Evolutionary conservation across 2,888 invertebrate species (phyloP), one percentile per base, ranked within the genome.

Genomic region (Thera britannica): DNA sequence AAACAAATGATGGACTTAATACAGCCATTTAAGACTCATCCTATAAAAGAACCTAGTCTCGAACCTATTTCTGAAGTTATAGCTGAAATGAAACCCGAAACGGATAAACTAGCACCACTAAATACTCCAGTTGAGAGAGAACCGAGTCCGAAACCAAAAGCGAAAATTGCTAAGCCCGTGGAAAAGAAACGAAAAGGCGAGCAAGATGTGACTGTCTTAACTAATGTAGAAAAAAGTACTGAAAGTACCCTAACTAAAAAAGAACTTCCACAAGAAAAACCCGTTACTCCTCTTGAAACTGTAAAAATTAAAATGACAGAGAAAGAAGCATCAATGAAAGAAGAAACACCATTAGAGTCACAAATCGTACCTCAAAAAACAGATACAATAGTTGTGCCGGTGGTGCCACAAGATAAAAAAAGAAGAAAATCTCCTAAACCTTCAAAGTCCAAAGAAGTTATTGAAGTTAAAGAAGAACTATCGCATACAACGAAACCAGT

Each of bases 141-240:
- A 65, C 73, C 68, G 44, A 78, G 72, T 69, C 75, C 75, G 2
- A 88, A 85, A 76, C 75, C 80, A 11, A 90, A 89, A 81, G 85
- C 89, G 34, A 88, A 83, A 83, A 88, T 90, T 34, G 87, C 83
- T 8, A 90, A 92, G 75, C 89, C 91, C 4, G 89, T 90, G 2
- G 88, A 90, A 67, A 90, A 88, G 67, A 92, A 89, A 78, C 77
- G 77, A 1, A 88, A 87, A 80, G 82, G 69, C 12, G 76, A 79
- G 61, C 72, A 77, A 55, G 78, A 81, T 38, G 9, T 12, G n/a
- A 36, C 34, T 55, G 51, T 9, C 6, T 51, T 6, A 3, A 65
- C 62, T 55, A 56, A 51, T 23, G 54, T 55, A 9, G 7, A 41
- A n/a, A 61, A 58, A 58, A 58, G 23, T 58, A 23, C 55, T 58